Base-by-base conservation (phyloP, 2,113 vertebrate genomes). In the Pteronura brasiliensis region DNA sequence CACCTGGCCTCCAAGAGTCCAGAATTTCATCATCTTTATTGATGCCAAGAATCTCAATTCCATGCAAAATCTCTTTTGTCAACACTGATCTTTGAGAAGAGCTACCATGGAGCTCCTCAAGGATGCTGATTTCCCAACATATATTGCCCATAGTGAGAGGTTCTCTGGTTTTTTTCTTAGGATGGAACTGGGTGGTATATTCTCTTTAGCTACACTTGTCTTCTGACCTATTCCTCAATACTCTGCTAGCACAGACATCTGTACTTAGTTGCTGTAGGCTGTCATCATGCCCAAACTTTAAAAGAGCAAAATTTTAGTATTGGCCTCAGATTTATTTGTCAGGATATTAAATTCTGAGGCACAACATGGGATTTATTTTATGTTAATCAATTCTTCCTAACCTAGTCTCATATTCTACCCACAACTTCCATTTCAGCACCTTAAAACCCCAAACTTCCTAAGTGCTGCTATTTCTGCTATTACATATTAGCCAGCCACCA, bases 351-450 rank as follows among this genome's bases (percentile, higher is more conserved):
- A 83, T 52, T 83, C 10, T 59, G 39, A 90, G 67, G 6, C 20
- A 29, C 4, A 83, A n/a, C 3, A 39, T 49, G 21, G 82, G 4
- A 77, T 83, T 71, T 71, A 12, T 71, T 36, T 76, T 39, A 44
- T 81, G 15, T 88, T 86, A 81, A 76, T 93, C 88, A 89, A 87
- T 44, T 76, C 23, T 95, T 93, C 14, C 8, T 0, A 27, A 31
- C 39, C 59, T 34, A 93, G 2, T 15, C 15, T 89, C 3, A 27
- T 92, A 71, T 77, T 92, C 74, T 93, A 57, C 7, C 8, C 0
- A 77, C 1, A 55, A 20, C 34, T 15, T 87, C 74, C 20, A 76
- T 74, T 83, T 69, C 31, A 87, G 47, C 29, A 79, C 12, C 57
- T 94, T 8, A n/a, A 71, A 76, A 57, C 34, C 12, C 4, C 92